Evolutionary conservation across 1,140 invertebrate species (phyloP).

Genomic region (Pomacea maculata): DNA sequence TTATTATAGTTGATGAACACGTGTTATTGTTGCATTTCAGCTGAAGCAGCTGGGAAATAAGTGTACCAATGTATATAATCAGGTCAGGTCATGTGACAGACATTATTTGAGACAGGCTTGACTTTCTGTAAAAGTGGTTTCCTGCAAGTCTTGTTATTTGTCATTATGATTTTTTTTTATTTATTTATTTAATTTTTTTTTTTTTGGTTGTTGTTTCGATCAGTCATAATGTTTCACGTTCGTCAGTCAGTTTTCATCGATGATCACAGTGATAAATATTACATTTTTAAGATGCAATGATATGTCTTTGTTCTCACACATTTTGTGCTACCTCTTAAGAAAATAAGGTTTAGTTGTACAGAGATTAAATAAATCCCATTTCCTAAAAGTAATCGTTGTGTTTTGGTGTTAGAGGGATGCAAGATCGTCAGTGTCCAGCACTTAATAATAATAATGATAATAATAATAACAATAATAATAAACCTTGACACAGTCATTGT

Average conservation of each 20-base stretch:
- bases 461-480: not conserved
- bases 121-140: no score
- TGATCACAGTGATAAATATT: conserved; percentile 1
- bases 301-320: conserved; percentile 7
- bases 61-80: conserved; percentile 7
- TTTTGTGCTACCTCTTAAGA: conserved; percentile 8
- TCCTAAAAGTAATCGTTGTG: conserved; percentile 1
- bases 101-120: no score
- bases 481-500: not conserved
- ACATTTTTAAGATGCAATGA: conserved; percentile 3
- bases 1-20: no score
- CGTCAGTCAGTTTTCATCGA: not conserved
- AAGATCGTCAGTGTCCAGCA: not conserved
- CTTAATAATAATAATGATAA: not conserved
- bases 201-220: not conserved
- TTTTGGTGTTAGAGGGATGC: conserved; percentile 7
- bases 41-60: not conserved
- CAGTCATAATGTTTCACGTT: not conserved
- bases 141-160: no score
- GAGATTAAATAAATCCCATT: conserved; percentile 7
- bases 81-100: no score
- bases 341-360: conserved; percentile 10
- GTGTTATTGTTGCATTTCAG: conserved; percentile 6
- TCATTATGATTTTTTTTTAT: no score
- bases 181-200: not conserved